Evolutionary conservation across 2,888 invertebrate species (phyloP).

Genomic region (Rhopalosiphum nymphaeae): DNA sequence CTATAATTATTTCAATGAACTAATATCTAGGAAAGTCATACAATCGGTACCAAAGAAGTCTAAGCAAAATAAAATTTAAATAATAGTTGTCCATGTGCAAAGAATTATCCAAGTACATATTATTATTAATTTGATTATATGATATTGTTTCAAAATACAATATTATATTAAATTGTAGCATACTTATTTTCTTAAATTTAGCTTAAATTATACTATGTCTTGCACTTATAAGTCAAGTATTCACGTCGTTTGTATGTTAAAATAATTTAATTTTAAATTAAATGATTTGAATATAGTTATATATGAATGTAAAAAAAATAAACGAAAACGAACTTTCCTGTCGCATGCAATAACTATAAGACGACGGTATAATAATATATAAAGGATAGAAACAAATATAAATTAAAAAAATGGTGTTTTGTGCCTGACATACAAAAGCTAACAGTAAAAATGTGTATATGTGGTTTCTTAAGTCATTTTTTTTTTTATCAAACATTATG

Average conservation of each 20-base stretch:
- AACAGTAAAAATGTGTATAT: slow-evolving; percentile 49
- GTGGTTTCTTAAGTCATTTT: slow-evolving; percentile 18
- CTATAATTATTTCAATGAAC: neutral
- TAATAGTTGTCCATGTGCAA: neutral
- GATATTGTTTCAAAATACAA: neutral
- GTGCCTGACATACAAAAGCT: slow-evolving; percentile 51
- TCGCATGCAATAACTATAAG: slow-evolving; percentile 55
- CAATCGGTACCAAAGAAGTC: neutral
- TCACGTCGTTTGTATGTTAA: slow-evolving; percentile 39
- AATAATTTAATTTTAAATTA: neutral
- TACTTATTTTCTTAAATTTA: neutral
- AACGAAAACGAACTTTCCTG: slow-evolving; percentile 37
- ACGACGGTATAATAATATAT: slow-evolving; percentile 35
- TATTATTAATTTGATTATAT: neutral
- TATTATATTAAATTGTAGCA: neutral
- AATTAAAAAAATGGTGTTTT: slow-evolving; percentile 47
- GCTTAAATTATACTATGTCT: neutral
- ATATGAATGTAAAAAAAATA: neutral
- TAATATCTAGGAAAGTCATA: neutral
- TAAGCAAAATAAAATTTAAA: neutral
- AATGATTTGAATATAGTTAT: slow-evolving; percentile 8
- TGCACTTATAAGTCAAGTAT: neutral
- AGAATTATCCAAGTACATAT: neutral
- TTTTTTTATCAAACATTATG: slow-evolving; percentile 56
- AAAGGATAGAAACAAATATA: slow-evolving; percentile 46